Base-by-base conservation (phyloP, 2,113 vertebrate species). In the Eurystomus gularis region DNA sequence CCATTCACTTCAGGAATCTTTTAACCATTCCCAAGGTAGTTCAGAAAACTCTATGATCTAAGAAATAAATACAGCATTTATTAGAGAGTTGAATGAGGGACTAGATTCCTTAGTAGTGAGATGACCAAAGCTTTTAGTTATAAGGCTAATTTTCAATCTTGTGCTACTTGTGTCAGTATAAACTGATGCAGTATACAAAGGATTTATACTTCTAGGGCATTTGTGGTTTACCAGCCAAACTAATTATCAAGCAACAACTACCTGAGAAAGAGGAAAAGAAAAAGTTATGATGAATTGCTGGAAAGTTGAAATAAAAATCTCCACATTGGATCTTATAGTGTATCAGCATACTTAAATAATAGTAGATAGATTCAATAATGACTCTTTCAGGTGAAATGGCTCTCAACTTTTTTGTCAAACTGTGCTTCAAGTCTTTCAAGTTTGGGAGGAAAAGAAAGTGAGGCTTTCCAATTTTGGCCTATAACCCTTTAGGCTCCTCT, bases 31-130 rank as follows among this genome's bases (percentile, higher is more conserved):
- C 73, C 66, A 40, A 60, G n/a, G n/a, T 75, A 94, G 24, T 65
- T 88, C 81, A 92, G 79, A 85, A 92, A 89, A 33, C 91, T 81
- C 39, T 92, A 21, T 88, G 58, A 80, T 80, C 86, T 82, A 62
- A 69, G 31, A 83, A 94, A 95, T 96, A 88, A 2, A 96, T 96
- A 54, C 3, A 2, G 42, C 11, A 15, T 42, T 42, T 42, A 42
- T 12, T 42, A 42, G 42, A 42, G 42, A 42, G 71, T 54, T 88
- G 88, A 62, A 62, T 66, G 73, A 86, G 31, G n/a, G 33, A 58
- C 72, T 86, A 35, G 31, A 64, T 86, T 86, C 62, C 35, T 79
- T 39, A 48, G 33, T 16, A 66, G 35, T 77, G 83, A 70, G 51
- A 62, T 90, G 52, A 92, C 14, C 29, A 91, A 90, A 35, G 46